Conservation (phyloP, 2,797 vertebrate genomes). For the Paedocypris micromegethes region DNA sequence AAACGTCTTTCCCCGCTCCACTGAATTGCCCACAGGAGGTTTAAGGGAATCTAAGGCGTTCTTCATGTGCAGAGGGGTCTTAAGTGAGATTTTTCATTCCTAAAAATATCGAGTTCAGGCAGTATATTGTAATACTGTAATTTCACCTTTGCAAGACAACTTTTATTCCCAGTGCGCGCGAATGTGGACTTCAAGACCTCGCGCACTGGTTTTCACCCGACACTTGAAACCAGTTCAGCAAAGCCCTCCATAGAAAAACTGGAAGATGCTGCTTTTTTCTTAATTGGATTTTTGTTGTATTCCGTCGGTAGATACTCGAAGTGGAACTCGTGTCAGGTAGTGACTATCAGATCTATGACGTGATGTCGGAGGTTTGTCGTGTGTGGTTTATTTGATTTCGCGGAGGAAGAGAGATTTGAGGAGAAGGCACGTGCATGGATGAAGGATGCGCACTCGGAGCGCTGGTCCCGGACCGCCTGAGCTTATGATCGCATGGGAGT, state of each 20-base stretch:
- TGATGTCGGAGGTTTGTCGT: not conserved
- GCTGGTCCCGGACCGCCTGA: constrained; percentile 88
- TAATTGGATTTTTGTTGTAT: not conserved
- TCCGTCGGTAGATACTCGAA: not conserved
- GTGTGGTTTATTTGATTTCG: not conserved
- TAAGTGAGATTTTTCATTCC: not conserved
- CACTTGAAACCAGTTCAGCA: not conserved
- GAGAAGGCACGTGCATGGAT: constrained; percentile 88
- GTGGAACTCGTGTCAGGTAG: constrained; percentile 19
- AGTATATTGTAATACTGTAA: not conserved
- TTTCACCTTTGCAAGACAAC: constrained; percentile 1
- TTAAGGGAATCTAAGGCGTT: no score
- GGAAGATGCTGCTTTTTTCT: no score
- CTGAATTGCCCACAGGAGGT: not conserved
- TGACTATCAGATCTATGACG: constrained; percentile 9
- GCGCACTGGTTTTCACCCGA: constrained; percentile 12
- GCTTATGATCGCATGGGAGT: constrained; percentile 88
- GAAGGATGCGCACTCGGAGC: constrained; percentile 90
- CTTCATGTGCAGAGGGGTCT: not conserved
- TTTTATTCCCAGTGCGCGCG: constrained; percentile 5
- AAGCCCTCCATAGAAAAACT: not conserved
- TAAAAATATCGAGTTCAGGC: not conserved
- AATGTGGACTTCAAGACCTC: not conserved
- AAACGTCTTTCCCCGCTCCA: constrained; percentile 15
- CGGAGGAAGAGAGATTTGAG: constrained; percentile 51